Base-by-base conservation (phyloP, 2,888 invertebrate species). In the Drosophila atroscutellata region DNA sequence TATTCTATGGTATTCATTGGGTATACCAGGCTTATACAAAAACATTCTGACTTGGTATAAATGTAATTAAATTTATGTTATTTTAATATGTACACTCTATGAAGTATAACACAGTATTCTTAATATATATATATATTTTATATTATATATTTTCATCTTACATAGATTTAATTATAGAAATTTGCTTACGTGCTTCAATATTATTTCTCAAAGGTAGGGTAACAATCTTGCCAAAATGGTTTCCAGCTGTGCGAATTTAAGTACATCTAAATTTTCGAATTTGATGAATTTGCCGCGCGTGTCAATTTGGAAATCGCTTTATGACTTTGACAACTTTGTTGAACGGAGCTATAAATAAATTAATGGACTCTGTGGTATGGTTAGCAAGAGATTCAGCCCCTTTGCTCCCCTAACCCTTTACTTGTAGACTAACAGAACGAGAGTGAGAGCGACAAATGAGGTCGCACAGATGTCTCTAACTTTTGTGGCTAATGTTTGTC, bases 291-390 rank as follows among this genome's bases (percentile, higher is more conserved):
- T 72, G 58, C 45, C 45, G 61, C 66, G 71, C 37, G 49, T 78
- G 72, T 67, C 59, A 69, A 57, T 45, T 50, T 47, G 26, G 34
- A 64, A 76, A 66, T 42, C 56, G 54, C 30, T 47, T 61, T 54
- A 65, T 54, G 34, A 66, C 50, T 74, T 84, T 69, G 82, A 87
- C 85, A 85, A 80, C 58, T 50, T 63, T 68, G 56, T 61, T 62
- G 54, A 62, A 52, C 64, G 54, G 28, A 28, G 58, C 39, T 72
- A 88, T 83, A 75, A 88, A 88, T 86, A 83, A 63, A 69, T 86
- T 74, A 77, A 83, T 83, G 74, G 74, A 57, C 54, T 64, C 34
- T 57, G 72, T 66, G 69, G 56, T 69, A 72, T 72, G 39, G 47
- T 30, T 63, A 51, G 56, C 52, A 9, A 20, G n/a, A 9, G 15